A percentile compares a stretch with the other conserved stretches of the same genome.
These are phyloP conservation scores for Brotula barbata DNA, from an alignment of 2,797 vertebrate genomes.

Conservation along the genomic window DNA sequence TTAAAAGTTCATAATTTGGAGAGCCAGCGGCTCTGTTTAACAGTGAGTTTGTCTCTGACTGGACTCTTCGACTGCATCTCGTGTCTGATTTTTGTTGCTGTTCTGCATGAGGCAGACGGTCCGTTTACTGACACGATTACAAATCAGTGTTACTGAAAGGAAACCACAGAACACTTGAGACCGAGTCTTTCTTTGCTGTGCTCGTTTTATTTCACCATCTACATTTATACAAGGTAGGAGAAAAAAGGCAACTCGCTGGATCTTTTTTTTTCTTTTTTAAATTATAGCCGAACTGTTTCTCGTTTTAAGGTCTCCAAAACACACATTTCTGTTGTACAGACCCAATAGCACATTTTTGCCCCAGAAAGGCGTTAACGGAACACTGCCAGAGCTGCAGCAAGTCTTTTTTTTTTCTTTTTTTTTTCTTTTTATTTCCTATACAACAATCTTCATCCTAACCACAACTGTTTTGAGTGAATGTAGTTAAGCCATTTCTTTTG, in stretches of 20 bases:
- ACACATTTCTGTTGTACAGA: conserved; percentile 13
- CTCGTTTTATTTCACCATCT: neutral
- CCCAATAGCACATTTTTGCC: neutral
- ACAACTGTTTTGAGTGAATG: conserved; percentile 64
- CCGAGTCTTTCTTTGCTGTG: neutral
- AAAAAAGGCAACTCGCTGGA: too few relatives aligned
- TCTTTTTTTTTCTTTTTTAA: neutral
- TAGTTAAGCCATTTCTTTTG: conserved; percentile 63
- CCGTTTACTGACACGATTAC: too few relatives aligned
- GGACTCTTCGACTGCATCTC: too few relatives aligned
- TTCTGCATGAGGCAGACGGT: neutral
- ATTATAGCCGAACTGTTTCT: neutral
- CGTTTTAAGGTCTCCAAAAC: neutral
- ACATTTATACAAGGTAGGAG: neutral
- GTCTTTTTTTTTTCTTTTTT: neutral
- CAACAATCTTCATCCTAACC: conserved; percentile 57
- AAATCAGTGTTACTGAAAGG: too few relatives aligned
- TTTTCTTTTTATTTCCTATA: conserved; percentile 6
- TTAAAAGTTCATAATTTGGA: neutral
- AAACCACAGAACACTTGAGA: too few relatives aligned
- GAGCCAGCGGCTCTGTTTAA: too few relatives aligned
- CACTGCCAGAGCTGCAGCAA: conserved; percentile 25
- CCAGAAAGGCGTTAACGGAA: conserved; percentile 6
- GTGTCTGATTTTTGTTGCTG: neutral
- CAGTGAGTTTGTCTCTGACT: too few relatives aligned